Base-by-base conservation (phyloP, 2,888 invertebrate genomes). In the Endomychus coccineus region DNA sequence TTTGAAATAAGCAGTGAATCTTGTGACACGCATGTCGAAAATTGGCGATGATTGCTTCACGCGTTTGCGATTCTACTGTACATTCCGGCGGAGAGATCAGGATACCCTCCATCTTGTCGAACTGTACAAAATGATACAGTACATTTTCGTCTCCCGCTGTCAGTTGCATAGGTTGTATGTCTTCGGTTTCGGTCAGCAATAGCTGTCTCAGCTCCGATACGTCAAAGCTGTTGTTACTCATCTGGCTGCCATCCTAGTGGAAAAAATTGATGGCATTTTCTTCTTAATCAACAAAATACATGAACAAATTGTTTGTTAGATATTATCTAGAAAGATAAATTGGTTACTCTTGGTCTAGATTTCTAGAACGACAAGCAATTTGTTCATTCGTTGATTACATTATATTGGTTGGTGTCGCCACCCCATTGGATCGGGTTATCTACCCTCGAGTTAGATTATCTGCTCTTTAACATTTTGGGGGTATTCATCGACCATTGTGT, bases 1-100 rank as follows among this genome's bases (percentile, higher is more conserved):
- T 82, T 59, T 83, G 77, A 40, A 91, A 67, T 9, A 83, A 59
- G 24, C 71, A 72, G 49, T 86, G 87, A 55, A 91, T 85, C 35
- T 71, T 69, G 46, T 83, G 77, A 52, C 80, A 80, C 16, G 81
- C 78, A 14, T 67, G 64, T 42, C 83, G 73, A 57, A 91, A 89
- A 43, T 81, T 83, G 19, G 73, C 66, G 1, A 88, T 52, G 23
- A 90, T 74, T 10, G 58, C 54, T 44, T 56, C 63, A 39, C 48
- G 58, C 35, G 52, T 64, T 50, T 35, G 63, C 47, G 64, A 61
- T 29, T 52, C 54, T 2, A 55, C n/a, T 36, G 48, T 48, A 33
- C 45, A 49, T 32, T 59, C 58, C 1, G 68, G 58, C 0, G 83
- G 80, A 5, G 80, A 77, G 34, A 89, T 61, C 3, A 85, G 58